Base-by-base conservation (phyloP, 2,113 vertebrate genomes). In the Cynopterus brachyotis region DNA sequence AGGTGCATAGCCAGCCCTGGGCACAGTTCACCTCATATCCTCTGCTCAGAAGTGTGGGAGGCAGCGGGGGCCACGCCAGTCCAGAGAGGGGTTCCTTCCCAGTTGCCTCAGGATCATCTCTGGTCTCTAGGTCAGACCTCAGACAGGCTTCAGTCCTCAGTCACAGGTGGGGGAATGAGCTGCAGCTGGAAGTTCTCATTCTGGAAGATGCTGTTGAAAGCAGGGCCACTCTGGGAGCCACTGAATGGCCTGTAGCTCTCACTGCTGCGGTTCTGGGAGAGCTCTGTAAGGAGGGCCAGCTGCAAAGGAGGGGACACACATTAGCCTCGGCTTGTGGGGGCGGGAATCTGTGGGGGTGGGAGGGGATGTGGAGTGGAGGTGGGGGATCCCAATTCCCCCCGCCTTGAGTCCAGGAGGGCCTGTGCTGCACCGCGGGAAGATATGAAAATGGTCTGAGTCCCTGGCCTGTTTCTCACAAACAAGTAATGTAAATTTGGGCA, bases 231-330 rank as follows among this genome's bases (percentile, higher is more conserved):
- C 1, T 99, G 99, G 96, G 98, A 96, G 35, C 98, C 2, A 0
- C 99, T 97, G 15, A 99, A 97, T 0, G 98, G 97, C 70, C 99
- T 97, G 0, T 98, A 96, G 98, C 98, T 99, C 72, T 99, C 99
- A 0, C 95, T 35, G 24, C 99, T 64, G 0, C 98, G 99, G 81
- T 98, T 96, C 0, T 98, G 98, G 1, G 99, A 98, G 59, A 99
- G 98, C 15, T 99, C 99, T 0, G 99, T 99, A 8, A 99, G 99
- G 70, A 99, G 99, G 85, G 99, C 99, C 62, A 99, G 83, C 99
- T 99, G 98, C 32, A 97, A 98, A 93, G 59, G 73, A 59, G 37
- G 40, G 57, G 37, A 55, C 3, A 19, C 9, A 1, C 0, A 0
- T 96, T 37, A 96, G 16, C 26, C 5, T 20, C 0, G 55, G 81